These are phyloP conservation scores for Therioaphis trifolii DNA, from an alignment of 2,888 invertebrate genomes.

Conservation along the genomic window DNA sequence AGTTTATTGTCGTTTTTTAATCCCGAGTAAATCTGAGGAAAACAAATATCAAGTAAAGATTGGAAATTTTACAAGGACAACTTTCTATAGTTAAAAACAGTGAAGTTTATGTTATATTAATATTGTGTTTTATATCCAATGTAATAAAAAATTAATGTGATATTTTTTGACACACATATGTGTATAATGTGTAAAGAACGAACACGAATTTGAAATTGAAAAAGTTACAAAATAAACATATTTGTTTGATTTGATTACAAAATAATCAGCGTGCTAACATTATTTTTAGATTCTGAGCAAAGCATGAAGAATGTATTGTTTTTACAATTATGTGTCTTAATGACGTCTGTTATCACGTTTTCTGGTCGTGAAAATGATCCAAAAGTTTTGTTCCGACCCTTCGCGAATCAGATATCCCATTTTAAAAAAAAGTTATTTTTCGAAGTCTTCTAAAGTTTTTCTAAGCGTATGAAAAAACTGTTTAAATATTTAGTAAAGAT, in stretches of 20 bases:
- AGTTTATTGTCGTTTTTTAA: not conserved
- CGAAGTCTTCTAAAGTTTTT: too few species aligned
- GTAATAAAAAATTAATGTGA: not conserved
- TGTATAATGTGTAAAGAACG: not conserved
- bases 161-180: not conserved
- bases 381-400: too few species aligned
- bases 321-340: too few species aligned
- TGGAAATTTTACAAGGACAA: not conserved
- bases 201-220: not conserved
- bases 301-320: too few species aligned
- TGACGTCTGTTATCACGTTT: too few species aligned
- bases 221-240: conserved; percentile 20
- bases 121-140: not conserved
- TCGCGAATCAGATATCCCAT: too few species aligned
- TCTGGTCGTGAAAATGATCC: too few species aligned
- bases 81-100: not conserved
- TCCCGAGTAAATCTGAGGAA: not conserved
- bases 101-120: not conserved
- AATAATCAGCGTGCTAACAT: too few species aligned
- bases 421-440: too few species aligned
- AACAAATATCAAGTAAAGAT: not conserved
- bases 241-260: conserved; percentile 2
- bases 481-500: too few species aligned
- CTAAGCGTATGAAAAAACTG: too few species aligned
- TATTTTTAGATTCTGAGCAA: too few species aligned